A percentile compares a stretch with the other conserved stretches of the same genome.
phyloP scores from a whole-genome alignment of 2,888 invertebrate genomes.

The Drosophila falleni region DNA sequence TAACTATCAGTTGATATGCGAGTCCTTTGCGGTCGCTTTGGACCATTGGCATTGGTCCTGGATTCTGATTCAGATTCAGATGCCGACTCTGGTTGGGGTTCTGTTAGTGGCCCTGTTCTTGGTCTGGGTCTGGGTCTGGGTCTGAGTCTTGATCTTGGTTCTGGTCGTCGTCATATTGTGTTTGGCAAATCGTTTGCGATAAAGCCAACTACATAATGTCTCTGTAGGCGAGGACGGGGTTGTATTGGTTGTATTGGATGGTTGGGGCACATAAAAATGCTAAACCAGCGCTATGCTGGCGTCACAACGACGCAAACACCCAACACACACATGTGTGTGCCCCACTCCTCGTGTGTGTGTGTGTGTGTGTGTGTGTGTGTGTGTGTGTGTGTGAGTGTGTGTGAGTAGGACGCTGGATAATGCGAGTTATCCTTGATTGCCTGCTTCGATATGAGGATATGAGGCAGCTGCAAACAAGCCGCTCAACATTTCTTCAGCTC shows the following conservation, averaged over 20 bases:
- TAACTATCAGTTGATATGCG: conserved; percentile 33
- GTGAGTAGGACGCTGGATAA: conserved; percentile 52
- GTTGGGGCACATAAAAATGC: conserved; percentile 70
- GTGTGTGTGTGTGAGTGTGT: not conserved
- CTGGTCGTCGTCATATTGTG: conserved; percentile 73
- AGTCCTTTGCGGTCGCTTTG: conserved; percentile 55
- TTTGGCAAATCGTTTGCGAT: conserved; percentile 81
- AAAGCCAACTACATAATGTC: conserved; percentile 81
- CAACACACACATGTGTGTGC: conserved; percentile 21
- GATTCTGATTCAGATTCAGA: not conserved
- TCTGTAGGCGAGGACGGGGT: conserved; percentile 57
- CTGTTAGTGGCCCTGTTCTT: conserved; percentile 9
- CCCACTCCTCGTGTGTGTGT: conserved; percentile 7
- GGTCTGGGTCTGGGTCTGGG: not conserved
- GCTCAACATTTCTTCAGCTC: conserved; percentile 42
- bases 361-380: conserved; percentile 16
- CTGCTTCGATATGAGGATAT: conserved; percentile 69
- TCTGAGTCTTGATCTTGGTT: conserved; percentile 13
- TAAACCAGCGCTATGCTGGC: conserved; percentile 75
- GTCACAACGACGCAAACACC: conserved; percentile 61
- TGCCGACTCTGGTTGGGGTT: conserved; percentile 1
- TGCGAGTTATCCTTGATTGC: conserved; percentile 79
- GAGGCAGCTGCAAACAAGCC: conserved; percentile 65
- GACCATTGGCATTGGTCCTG: conserved; percentile 48
- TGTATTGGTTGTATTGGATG: conserved; percentile 15